These are phyloP conservation scores for Hyles vespertilio DNA, from an alignment of 1,140 invertebrate species.

Conservation along the genomic window DNA sequence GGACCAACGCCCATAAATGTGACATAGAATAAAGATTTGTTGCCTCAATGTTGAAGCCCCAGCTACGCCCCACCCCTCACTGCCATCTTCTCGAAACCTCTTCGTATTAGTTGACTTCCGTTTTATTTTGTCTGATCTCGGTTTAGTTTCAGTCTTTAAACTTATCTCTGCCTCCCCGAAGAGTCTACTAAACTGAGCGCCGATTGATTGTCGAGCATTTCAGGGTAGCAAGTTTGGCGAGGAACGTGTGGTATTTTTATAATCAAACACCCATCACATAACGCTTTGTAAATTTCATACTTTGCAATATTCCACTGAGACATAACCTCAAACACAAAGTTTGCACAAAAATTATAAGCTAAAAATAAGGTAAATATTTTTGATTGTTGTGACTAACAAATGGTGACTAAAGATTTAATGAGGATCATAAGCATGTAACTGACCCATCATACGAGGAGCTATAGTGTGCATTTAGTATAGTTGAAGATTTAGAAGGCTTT, in stretches of 20 bases:
- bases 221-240: neutral
- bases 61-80: too few relatives aligned
- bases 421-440: conserved; percentile 31
- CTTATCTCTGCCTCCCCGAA: conserved; percentile 9
- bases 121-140: too few relatives aligned
- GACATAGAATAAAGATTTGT: too few relatives aligned
- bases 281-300: conserved; percentile 35
- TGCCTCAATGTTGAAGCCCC: too few relatives aligned
- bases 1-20: too few relatives aligned
- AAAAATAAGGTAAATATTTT: conserved; percentile 8
- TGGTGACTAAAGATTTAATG: too few relatives aligned
- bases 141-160: conserved; percentile 10
- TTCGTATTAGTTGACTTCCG: too few relatives aligned
- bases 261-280: conserved; percentile 28
- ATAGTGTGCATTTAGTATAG: conserved; percentile 46
- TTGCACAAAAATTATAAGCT: conserved; percentile 19
- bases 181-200: conserved; percentile 15
- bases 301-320: conserved; percentile 23
- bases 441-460: conserved; percentile 33
- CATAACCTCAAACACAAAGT: conserved; percentile 13
- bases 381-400: conserved; percentile 9
- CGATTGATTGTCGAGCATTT: too few relatives aligned
- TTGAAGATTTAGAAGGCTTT: conserved; percentile 41
- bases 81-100: too few relatives aligned
- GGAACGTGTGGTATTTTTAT: conserved; percentile 17